Evolutionary conservation across 2,797 vertebrate species (phyloP), one percentile per base, ranked within the genome.

Genomic region (Acanthurus tractus): DNA sequence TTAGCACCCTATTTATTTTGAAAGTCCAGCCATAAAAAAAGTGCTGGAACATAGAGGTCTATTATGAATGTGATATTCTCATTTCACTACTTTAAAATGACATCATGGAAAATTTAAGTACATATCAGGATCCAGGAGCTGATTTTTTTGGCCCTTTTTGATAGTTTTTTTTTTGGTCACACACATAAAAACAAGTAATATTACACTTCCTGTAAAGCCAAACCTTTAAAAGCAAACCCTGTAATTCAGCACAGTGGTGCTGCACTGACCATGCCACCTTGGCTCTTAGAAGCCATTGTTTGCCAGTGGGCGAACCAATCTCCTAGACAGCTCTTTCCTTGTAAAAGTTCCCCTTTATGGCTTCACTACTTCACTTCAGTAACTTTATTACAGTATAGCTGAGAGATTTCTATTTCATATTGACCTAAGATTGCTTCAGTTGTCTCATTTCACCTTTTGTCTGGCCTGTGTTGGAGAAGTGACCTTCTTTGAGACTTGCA

Each of bases 371-470:
- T 96, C 96, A 96, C 96, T 97, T 95, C 96, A 96, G 96, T 96
- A 96, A 97, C 97, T 98, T 98, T 97, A 97, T 97, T 96, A 96
- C 96, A 95, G 95, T 97, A 96, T 96, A 96, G 96, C 96, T 96
- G 95, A 93, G 96, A 97, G 96, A 97, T 97, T 97, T 96, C 96
- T 97, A 96, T 98, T 96, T 97, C 95, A 96, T 96, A 96, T 96
- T 98, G 97, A 96, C 96, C 96, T 96, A 95, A 96, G 96, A 97
- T 97, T 98, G 97, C 96, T 97, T 97, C 96, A 96, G 96, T 97
- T 98, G 96, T 97, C 96, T 96, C 94, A 96, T 96, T 95, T 97
- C 97, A 98, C 97, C 97, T 98, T 97, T 97, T 97, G 97, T 96
- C 95, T 95, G 92, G 94, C 87, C 96, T 92, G 94, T 96, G 96